Base-by-base conservation (phyloP, 2,113 vertebrate species). In the Gymnorhina tibicen region DNA sequence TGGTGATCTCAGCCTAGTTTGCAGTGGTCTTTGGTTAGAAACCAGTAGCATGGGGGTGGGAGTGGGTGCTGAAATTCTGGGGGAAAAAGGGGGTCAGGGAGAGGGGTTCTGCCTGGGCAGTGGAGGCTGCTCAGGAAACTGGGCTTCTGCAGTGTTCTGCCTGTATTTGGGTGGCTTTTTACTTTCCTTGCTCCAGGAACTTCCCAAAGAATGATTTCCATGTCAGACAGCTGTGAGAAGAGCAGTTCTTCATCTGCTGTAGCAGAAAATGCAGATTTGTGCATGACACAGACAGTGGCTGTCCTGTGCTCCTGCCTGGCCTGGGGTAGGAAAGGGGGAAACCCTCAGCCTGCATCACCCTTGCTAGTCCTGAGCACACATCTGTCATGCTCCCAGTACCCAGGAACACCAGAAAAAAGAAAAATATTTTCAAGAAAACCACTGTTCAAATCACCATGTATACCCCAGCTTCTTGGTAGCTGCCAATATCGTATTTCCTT, bases 31-130 rank as follows among this genome's bases (percentile, higher is more conserved):
- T 67, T 75, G 47, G 26, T 78, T 67, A 42, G 69, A 69, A 81
- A 53, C 7, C 35, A 16, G 13, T 8, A 17, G 28, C 0, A 0
- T 27, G 62, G 0, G 10, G 24, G 11, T 68, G 49, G 3, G 8
- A 52, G 19, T 7, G 33, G 41, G 9, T 81, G 41, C 42, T 39
- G 89, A 41, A 42, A 44, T 28, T 30, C 47, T 0, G 1, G 16
- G 60, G 33, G 4, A 15, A 3, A 70, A 49, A 37, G 6, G 41
- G 20, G 37, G 2, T 32, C 2, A 0, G 26, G 41, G 46, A 66
- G 46, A 33, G 7, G 46, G 12, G 8, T 74, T 44, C 59, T 64
- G 44, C 47, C 49, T 24, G 50, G 50, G 18, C 50, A 58, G 17
- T 14, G 67, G 21, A 44, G 18, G n/a, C 52, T 52, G 19, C 2